Conservation (phyloP, 2,113 vertebrate genomes). For the Ptychochromis oligacanthus region DNA sequence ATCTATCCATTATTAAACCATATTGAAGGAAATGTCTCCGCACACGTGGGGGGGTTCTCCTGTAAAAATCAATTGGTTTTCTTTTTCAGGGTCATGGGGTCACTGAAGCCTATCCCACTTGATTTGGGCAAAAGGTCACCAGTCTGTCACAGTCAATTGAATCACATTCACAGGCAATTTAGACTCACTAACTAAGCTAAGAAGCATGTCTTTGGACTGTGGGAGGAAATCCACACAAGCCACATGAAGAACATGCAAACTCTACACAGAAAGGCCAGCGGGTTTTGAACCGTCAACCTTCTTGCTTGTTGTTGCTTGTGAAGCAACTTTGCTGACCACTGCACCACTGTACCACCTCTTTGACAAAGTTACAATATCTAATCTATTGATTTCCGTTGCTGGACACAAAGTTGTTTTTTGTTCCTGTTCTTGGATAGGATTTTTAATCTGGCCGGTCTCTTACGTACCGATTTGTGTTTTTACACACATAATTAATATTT, state of each 20-base stretch:
- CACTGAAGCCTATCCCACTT: not conserved
- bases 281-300: not conserved
- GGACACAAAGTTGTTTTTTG: not conserved
- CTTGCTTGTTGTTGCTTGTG: too few species aligned
- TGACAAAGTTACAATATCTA: not conserved
- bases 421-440: too few species aligned
- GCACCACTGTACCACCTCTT: not conserved
- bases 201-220: not conserved
- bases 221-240: not conserved
- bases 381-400: not conserved
- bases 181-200: not conserved
- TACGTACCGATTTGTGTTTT: not conserved
- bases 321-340: not conserved
- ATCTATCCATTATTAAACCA: not conserved
- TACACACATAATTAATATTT: not conserved
- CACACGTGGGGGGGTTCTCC: not conserved
- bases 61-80: not conserved
- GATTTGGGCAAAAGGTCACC: not conserved
- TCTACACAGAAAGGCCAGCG: not conserved
- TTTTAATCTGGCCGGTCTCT: not conserved
- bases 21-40: not conserved
- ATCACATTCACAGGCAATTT: not conserved
- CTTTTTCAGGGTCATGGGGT: not conserved
- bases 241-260: not conserved
- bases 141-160: not conserved